Conservation (phyloP, 2,888 invertebrate genomes). For the Zaprionus obscuricornis region DNA sequence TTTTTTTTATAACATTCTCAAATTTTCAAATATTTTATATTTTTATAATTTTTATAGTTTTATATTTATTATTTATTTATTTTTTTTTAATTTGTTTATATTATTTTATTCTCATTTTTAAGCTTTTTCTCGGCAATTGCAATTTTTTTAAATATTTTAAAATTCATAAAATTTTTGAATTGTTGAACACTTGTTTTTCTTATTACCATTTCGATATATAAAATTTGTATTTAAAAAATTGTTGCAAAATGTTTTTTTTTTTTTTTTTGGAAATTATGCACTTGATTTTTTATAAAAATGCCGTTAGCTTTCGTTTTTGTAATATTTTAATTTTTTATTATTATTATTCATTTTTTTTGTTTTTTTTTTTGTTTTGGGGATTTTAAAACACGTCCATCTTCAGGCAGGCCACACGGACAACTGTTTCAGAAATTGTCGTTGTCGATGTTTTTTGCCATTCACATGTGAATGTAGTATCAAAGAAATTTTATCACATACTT, state of each 20-base stretch:
- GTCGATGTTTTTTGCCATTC: slow-evolving; percentile 34
- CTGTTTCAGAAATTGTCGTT: slow-evolving; percentile 31
- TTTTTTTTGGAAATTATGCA: not conserved
- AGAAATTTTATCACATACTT: slow-evolving; percentile 42
- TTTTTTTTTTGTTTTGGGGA: too few relatives aligned
- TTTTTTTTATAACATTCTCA: not conserved
- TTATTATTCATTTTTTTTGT: too few relatives aligned
- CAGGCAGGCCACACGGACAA: slow-evolving; percentile 39
- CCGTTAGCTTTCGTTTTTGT: not conserved
- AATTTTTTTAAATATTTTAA: not conserved
- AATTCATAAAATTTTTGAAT: not conserved
- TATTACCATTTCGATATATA: not conserved
- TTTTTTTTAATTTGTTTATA: not conserved
- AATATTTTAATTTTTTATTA: too few relatives aligned
- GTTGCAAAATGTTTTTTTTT: not conserved
- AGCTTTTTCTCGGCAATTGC: too few relatives aligned
- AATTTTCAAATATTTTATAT: not conserved
- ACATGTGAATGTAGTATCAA: slow-evolving; percentile 36
- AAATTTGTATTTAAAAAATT: too few relatives aligned
- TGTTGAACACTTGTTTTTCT: too few relatives aligned
- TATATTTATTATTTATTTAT: not conserved
- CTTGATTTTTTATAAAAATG: not conserved
- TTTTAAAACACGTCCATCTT: slow-evolving; percentile 42
- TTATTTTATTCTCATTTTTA: slow-evolving; percentile 19
- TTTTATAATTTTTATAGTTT: too few relatives aligned